These are phyloP conservation scores for Lathronympha strigana DNA, from an alignment of 2,888 invertebrate genomes.

Conservation along the genomic window DNA sequence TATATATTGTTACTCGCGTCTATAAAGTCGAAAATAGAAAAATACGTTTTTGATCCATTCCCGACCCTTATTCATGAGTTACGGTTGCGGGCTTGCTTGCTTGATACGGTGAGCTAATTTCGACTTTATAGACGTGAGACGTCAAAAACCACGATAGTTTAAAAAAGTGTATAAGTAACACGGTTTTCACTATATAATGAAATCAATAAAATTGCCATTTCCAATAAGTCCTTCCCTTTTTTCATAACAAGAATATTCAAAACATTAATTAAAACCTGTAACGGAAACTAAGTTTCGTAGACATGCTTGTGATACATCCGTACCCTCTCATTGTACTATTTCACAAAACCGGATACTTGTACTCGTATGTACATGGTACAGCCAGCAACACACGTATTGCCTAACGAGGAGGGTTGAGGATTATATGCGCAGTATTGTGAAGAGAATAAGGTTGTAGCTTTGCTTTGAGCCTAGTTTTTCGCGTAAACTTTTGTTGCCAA, in stretches of 20 bases:
- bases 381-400: background rate
- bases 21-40: no score
- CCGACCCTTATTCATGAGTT: no score
- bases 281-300: conserved; percentile 34
- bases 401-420: background rate
- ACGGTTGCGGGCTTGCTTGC: no score
- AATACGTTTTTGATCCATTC: no score
- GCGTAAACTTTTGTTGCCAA: background rate
- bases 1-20: no score
- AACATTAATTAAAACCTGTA: conserved; percentile 30
- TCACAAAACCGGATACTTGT: background rate
- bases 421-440: background rate
- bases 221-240: background rate
- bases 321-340: conserved; percentile 17
- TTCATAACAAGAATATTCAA: conserved; percentile 9
- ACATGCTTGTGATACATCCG: conserved; percentile 23
- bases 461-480: background rate
- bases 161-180: no score
- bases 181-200: no score
- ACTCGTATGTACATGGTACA: background rate
- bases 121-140: no score
- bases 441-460: background rate
- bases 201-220: background rate
- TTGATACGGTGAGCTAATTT: no score
- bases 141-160: no score